Evolutionary conservation across 2,113 vertebrate genomes (phyloP).

Genomic region (Trinectes maculatus): DNA sequence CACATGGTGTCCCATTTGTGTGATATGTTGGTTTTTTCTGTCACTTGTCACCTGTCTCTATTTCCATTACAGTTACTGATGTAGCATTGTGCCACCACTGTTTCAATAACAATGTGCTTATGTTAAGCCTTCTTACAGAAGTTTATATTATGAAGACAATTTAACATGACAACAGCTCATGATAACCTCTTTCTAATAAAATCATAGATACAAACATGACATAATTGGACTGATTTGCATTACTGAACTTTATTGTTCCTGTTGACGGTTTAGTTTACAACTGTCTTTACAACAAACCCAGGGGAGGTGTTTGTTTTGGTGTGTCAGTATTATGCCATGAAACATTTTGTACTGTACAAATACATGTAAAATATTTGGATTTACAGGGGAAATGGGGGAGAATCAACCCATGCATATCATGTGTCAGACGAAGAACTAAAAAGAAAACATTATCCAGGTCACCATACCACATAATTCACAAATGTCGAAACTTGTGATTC

Average conservation of each 20-base stretch:
- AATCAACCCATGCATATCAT: too few species aligned
- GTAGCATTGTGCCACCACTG: constrained; percentile 80
- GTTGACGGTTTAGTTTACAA: not conserved
- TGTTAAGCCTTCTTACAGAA: constrained; percentile 81
- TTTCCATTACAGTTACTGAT: constrained; percentile 70
- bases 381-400: not conserved
- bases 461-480: not conserved
- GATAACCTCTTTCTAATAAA: constrained; percentile 82
- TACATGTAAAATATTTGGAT: too few species aligned
- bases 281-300: not conserved
- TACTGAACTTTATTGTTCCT: not conserved
- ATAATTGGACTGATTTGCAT: constrained; percentile 18
- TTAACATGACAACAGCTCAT: constrained; percentile 76
- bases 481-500: constrained; percentile 10
- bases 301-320: not conserved
- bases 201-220: constrained; percentile 55
- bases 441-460: too few species aligned
- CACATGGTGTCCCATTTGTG: not conserved
- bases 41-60: not conserved
- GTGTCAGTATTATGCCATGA: too few species aligned
- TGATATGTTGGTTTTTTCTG: not conserved
- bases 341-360: too few species aligned
- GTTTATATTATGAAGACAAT: constrained; percentile 76
- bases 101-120: constrained; percentile 78
- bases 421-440: too few species aligned